Evolutionary conservation across 2,888 invertebrate genomes (phyloP).

Genomic region (Stratiomys singularior): DNA sequence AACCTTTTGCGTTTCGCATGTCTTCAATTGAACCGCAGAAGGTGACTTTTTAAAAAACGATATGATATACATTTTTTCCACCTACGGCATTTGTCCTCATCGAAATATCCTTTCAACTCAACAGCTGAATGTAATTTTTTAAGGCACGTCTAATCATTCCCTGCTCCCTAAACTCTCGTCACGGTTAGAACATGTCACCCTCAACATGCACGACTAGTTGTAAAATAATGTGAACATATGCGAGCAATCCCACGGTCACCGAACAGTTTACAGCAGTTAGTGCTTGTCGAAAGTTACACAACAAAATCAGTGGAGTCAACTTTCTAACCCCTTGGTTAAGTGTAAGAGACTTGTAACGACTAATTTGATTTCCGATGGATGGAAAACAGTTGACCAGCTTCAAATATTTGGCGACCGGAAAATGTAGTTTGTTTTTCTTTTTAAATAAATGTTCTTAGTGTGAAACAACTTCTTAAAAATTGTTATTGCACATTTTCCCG

Average conservation of each 20-base stretch:
- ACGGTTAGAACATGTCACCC: constrained; percentile 36
- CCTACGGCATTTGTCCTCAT: not conserved
- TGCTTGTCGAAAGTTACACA: constrained; percentile 42
- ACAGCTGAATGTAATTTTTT: not conserved
- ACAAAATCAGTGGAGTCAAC: constrained; percentile 43
- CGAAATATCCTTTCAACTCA: not conserved
- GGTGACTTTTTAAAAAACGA: not conserved
- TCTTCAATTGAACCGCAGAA: not conserved
- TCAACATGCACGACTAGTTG: constrained; percentile 7
- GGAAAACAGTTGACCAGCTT: not conserved
- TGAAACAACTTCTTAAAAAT: too few species aligned
- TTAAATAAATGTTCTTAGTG: too few species aligned
- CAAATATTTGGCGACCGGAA: too few species aligned
- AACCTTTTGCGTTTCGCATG: too few species aligned
- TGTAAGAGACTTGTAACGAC: constrained; percentile 1
- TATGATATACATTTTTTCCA: not conserved
- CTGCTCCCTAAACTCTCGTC: constrained; percentile 5
- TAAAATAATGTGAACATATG: constrained; percentile 38
- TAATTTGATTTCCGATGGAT: constrained; percentile 16
- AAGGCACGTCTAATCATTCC: not conserved
- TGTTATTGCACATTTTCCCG: too few species aligned
- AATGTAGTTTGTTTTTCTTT: too few species aligned
- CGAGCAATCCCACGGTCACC: constrained; percentile 23
- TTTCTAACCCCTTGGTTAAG: constrained; percentile 28
- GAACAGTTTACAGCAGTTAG: constrained; percentile 28